Conservation (phyloP, 2,113 vertebrate genomes). For the Malurus alboscapulatus region DNA sequence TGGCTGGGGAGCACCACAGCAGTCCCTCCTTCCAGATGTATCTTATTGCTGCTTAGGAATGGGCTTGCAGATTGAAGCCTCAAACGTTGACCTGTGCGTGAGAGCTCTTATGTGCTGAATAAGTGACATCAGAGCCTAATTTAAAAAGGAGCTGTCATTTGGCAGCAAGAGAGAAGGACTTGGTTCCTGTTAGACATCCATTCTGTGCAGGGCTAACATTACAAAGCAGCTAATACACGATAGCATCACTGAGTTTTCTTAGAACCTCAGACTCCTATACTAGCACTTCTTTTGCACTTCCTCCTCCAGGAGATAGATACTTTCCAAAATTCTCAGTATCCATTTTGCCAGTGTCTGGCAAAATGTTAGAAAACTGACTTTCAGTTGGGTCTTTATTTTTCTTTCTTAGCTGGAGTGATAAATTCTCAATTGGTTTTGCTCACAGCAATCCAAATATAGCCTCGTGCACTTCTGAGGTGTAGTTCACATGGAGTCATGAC, state of each 20-base stretch:
- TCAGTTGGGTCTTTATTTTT: not conserved
- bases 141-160: not conserved
- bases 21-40: fast-evolving
- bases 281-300: not conserved
- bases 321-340: not conserved
- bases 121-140: not conserved
- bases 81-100: fast-evolving
- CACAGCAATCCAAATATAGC: not conserved
- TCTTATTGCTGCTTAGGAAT: fast-evolving
- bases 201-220: not conserved
- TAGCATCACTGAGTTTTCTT: not conserved
- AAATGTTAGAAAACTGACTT: not conserved
- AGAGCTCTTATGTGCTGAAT: not conserved
- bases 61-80: not conserved
- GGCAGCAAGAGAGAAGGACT: not conserved
- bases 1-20: not conserved
- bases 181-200: not conserved
- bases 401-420: not conserved
- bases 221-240: fast-evolving
- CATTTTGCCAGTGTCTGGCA: not conserved
- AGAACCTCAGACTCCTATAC: not conserved
- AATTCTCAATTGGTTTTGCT: not conserved
- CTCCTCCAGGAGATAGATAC: not conserved
- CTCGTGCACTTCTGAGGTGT: not conserved
- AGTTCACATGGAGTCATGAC: not conserved